These are phyloP conservation scores for Corvus cornix DNA, from an alignment of 2,113 vertebrate genomes.

Conservation along the genomic window DNA sequence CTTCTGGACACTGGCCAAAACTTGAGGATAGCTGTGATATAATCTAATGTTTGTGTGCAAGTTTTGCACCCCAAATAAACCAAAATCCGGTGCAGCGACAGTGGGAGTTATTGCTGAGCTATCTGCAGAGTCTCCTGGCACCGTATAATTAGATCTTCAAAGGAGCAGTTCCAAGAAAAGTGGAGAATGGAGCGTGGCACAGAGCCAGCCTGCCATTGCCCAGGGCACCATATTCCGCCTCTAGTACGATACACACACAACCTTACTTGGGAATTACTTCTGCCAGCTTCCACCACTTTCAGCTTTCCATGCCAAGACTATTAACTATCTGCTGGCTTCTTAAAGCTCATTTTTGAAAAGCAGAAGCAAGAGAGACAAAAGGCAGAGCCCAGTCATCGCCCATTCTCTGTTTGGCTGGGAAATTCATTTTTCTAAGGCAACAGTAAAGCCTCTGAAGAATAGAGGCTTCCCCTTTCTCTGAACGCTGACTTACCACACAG, in stretches of 20 bases:
- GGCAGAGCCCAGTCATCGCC: background rate
- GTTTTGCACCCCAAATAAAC: slow-evolving; percentile 18
- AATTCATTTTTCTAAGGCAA: background rate
- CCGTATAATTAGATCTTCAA: slow-evolving; percentile 21
- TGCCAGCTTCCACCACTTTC: slow-evolving; percentile 13
- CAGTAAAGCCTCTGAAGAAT: background rate
- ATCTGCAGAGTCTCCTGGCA: slow-evolving; percentile 31
- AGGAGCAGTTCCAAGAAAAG: slow-evolving; percentile 40
- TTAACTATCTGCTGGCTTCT: background rate
- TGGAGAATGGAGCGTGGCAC: background rate
- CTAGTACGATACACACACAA: background rate
- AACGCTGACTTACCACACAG: background rate
- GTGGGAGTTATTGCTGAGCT: slow-evolving; percentile 6
- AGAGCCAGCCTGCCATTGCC: slow-evolving; percentile 14
- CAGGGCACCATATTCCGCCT: slow-evolving; percentile 19
- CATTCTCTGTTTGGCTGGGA: background rate
- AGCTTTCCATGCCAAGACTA: background rate
- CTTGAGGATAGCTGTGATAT: background rate
- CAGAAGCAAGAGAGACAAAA: background rate
- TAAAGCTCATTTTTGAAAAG: background rate
- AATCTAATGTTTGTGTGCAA: background rate
- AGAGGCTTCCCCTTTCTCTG: background rate
- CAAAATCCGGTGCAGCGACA: rapidly evolving
- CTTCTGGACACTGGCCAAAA: slow-evolving; percentile 15
- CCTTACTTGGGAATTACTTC: background rate